These are phyloP conservation scores for Ochropacha duplaris DNA, from an alignment of 2,888 invertebrate genomes.

Conservation along the genomic window DNA sequence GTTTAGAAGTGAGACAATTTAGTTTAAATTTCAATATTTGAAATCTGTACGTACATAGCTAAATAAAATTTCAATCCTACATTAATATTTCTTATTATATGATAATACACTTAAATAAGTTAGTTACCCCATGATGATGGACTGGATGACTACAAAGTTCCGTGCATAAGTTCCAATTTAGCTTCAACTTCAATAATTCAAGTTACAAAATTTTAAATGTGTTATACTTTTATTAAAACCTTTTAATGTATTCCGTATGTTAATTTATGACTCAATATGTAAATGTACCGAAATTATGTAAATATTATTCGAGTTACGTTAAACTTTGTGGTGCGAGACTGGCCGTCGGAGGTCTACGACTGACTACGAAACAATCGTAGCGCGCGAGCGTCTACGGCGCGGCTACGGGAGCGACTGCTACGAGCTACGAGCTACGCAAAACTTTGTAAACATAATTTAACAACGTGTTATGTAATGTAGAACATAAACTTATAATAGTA, in stretches of 20 bases:
- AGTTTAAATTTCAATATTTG: too few species aligned
- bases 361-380: too few species aligned
- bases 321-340: constrained; percentile 14
- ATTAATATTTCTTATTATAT: too few species aligned
- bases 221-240: neutral
- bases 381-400: constrained; percentile 46
- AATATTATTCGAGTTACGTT: constrained; percentile 6
- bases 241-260: constrained; percentile 1
- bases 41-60: too few species aligned
- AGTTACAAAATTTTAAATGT: neutral
- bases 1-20: too few species aligned
- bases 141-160: neutral
- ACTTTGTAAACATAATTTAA: constrained; percentile 11
- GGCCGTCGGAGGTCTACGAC: constrained; percentile 10
- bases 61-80: too few species aligned
- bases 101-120: neutral
- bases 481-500: too few species aligned
- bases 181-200: neutral
- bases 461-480: too few species aligned
- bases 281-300: constrained; percentile 2
- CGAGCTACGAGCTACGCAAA: constrained; percentile 48
- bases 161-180: neutral
- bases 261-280: constrained; percentile 5
- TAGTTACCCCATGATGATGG: neutral
- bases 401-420: constrained; percentile 63